These are phyloP conservation scores for Norana najaformis DNA, from an alignment of 2,888 invertebrate genomes.

Conservation along the genomic window DNA sequence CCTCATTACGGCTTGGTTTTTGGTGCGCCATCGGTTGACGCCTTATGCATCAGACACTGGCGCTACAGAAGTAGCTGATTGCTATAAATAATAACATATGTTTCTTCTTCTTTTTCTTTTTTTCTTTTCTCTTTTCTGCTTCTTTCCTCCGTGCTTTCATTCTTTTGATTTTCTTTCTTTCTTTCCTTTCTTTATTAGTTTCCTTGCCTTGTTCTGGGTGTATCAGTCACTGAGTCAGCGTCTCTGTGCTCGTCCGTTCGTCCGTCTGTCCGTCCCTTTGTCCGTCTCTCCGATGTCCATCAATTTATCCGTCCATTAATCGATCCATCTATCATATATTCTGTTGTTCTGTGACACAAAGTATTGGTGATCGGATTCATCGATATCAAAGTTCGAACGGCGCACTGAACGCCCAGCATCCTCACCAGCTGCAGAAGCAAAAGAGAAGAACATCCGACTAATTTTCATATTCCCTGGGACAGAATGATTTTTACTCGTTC, in stretches of 20 bases:
- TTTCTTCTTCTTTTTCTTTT: too few species aligned
- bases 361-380: background rate
- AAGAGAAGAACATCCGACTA: background rate
- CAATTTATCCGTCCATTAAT: background rate
- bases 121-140: too few species aligned
- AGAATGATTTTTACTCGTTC: background rate
- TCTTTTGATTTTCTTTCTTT: background rate
- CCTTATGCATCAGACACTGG: too few species aligned
- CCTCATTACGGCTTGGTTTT: too few species aligned
- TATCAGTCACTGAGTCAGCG: background rate
- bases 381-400: background rate
- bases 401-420: background rate
- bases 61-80: too few species aligned
- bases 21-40: too few species aligned
- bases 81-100: too few species aligned
- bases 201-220: background rate
- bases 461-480: too few species aligned
- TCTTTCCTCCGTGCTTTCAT: too few species aligned
- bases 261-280: background rate
- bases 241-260: background rate
- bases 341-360: background rate
- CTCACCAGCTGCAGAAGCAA: background rate
- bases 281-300: background rate
- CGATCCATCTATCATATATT: background rate
- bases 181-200: background rate